These are phyloP conservation scores for Psophia crepitans DNA, from an alignment of 2,113 vertebrate genomes.

Conservation along the genomic window DNA sequence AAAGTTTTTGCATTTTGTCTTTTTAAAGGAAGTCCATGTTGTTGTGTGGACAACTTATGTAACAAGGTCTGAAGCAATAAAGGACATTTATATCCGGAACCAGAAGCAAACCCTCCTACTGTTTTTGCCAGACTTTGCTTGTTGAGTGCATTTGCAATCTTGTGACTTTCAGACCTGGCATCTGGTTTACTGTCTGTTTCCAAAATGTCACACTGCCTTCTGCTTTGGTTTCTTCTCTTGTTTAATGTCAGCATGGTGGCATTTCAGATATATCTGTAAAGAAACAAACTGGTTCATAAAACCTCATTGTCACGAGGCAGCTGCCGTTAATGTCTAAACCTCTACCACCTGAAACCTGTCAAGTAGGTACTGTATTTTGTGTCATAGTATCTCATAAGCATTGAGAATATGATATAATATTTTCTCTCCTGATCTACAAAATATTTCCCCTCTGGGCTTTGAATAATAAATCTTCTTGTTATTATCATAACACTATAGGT, in stretches of 20 bases:
- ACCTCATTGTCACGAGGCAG: not conserved
- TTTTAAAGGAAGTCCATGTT: not conserved
- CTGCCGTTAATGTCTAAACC: not conserved
- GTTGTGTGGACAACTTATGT: not conserved
- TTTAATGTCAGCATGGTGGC: not conserved
- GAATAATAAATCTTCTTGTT: conserved; percentile 24
- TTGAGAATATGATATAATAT: not conserved
- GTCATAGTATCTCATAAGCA: not conserved
- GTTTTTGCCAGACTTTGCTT: not conserved
- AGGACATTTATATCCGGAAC: not conserved
- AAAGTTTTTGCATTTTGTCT: not conserved
- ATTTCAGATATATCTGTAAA: not conserved
- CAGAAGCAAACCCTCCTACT: not conserved
- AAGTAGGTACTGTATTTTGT: not conserved
- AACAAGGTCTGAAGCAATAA: not conserved
- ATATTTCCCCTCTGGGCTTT: not conserved
- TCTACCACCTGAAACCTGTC: not conserved
- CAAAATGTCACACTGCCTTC: conserved; percentile 11
- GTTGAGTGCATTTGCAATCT: not conserved
- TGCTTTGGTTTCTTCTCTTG: conserved; percentile 8
- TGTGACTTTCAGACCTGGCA: conserved; percentile 11
- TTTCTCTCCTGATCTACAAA: not conserved
- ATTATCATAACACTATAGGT: not conserved
- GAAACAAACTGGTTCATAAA: not conserved
- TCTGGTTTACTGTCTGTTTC: not conserved